Base-by-base conservation (phyloP, 2,888 invertebrate species). In the Drosophila meridionalis region DNA sequence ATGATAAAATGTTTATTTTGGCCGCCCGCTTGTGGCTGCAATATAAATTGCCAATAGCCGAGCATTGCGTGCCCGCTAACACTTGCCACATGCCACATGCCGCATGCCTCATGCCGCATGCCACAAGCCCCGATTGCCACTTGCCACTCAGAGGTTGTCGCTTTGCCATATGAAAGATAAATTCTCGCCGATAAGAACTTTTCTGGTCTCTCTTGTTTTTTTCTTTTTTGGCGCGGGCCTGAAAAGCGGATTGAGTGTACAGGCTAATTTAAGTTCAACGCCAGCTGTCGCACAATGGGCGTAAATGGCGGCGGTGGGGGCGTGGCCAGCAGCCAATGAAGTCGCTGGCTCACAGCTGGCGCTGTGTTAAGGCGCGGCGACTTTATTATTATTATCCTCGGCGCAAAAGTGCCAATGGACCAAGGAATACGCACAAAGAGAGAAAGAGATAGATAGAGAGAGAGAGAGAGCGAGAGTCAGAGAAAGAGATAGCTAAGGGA, bases 261-360 rank as follows among this genome's bases (percentile, higher is more conserved):
- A 86, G 80, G 87, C 90, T 90, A 88, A 88, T 90, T 88, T 88
- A 90, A 88, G 90, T 90, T 90, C 82, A 83, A 82, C 80, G 86
- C 71, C 88, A 89, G 90, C 88, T 89, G 86, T 76, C 83, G 62
- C 72, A 73, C 71, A 80, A 67, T 71, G 80, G 70, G 50, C 71
- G 69, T 59, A 66, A 63, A 59, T 59, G 56, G 48, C 53, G 67
- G 12, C 9, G 32, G 48, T 7, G 36, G 7, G 52, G 57, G 77
- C 66, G 69, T 38, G 56, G 71, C 59, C 58, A 60, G 64, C 43
- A 34, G 57, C 32, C 57, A 43, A 43, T 52, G 62, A 32, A 42
- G 61, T n/a, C 20, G 58, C 58, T 43, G 43, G 45, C 57, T 47
- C 30, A 53, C 45, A 53, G 56, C 55, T 20, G 55, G 38, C 26